Percentiles rank a stretch among this genome's conserved stretches.
Conservation (phyloP, 2,113 vertebrate genomes). For the Addax nasomaculatus region DNA sequence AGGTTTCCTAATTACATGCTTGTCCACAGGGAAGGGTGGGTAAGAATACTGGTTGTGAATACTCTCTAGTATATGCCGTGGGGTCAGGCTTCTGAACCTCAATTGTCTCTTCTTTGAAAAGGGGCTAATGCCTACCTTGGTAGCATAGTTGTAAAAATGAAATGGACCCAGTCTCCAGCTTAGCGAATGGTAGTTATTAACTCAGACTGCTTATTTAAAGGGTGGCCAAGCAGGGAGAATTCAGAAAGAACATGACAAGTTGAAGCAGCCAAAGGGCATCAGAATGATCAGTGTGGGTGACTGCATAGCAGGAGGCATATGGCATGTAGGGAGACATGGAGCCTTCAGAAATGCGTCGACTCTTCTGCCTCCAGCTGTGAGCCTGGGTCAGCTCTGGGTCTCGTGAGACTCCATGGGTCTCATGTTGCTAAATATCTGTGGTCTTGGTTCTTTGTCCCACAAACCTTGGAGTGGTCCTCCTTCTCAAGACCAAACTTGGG, state of each 20-base stretch:
- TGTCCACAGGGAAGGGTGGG: background rate
- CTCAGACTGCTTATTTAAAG: background rate
- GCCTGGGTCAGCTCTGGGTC: background rate
- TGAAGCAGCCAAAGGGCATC: background rate
- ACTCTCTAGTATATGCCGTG: background rate
- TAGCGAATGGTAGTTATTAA: background rate
- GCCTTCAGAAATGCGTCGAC: background rate
- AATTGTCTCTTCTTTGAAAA: background rate
- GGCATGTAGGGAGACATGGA: background rate
- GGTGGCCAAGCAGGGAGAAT: background rate
- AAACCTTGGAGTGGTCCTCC: background rate
- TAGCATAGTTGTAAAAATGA: background rate
- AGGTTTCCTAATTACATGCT: background rate
- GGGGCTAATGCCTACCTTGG: background rate
- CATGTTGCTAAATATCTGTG: background rate
- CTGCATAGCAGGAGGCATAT: too few species aligned
- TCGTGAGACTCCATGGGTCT: background rate
- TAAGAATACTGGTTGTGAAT: background rate
- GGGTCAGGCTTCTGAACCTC: background rate
- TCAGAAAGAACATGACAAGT: background rate
- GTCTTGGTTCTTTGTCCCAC: background rate
- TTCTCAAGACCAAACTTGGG: background rate
- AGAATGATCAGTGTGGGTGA: background rate
- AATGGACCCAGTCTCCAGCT: background rate
- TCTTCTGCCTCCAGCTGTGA: background rate